A percentile compares a stretch with the other conserved stretches of the same genome.
phyloP scores from a whole-genome alignment of 2,113 vertebrate genomes.

The Brachyhypopomus gauderio region DNA sequence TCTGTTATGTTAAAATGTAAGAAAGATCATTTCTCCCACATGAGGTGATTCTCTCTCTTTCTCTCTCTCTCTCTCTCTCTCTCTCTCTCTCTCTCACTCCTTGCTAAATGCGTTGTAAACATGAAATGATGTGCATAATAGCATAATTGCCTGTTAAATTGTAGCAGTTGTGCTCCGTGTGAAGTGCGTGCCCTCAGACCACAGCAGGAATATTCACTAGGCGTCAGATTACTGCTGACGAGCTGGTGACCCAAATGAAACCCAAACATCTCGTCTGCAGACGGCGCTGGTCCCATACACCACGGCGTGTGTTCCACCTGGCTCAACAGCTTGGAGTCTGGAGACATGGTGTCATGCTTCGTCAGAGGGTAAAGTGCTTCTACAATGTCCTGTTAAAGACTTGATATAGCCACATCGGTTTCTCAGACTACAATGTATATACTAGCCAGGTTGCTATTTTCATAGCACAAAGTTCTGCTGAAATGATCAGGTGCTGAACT shows the following conservation, averaged over 20 bases:
- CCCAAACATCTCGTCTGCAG: conserved; percentile 68
- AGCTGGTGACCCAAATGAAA: conserved; percentile 22
- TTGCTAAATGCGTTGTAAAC: conserved; percentile 48
- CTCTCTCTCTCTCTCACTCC: background rate
- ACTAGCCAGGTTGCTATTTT: too few relatives aligned
- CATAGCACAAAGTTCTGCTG: too few relatives aligned
- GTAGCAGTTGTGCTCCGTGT: conserved; percentile 46
- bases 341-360: conserved; percentile 92
- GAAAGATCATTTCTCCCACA: conserved; percentile 24
- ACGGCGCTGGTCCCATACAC: conserved; percentile 89
- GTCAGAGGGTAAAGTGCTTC: conserved; percentile 84
- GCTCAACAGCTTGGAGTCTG: conserved; percentile 89
- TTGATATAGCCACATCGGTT: too few relatives aligned
- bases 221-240: conserved; percentile 55
- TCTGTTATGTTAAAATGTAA: conserved; percentile 16
- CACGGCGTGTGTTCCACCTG: conserved; percentile 97
- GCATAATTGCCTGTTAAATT: conserved; percentile 57
- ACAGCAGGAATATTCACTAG: conserved; percentile 42
- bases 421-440: too few relatives aligned
- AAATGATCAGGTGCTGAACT: too few relatives aligned
- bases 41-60: conserved; percentile 15
- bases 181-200: conserved; percentile 25
- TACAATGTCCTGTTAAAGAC: background rate
- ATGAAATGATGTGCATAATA: conserved; percentile 53
- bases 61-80: background rate